Base-by-base conservation (phyloP, 2,888 invertebrate genomes). In the Andrena minutula region DNA sequence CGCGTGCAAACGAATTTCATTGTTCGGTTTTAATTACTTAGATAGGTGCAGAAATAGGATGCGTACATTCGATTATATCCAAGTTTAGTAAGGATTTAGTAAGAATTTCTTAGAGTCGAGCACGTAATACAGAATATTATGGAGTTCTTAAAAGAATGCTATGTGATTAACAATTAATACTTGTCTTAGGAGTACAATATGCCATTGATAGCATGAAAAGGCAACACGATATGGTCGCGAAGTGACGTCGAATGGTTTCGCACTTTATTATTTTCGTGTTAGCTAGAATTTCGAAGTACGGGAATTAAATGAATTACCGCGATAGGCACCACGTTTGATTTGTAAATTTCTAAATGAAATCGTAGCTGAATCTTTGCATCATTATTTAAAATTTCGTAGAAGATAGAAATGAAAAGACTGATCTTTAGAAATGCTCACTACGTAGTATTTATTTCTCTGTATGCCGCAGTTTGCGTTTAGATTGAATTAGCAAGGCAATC, bases 381-480 rank as follows among this genome's bases (percentile, higher is more conserved):
- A 76, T 72, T 84, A 81, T 63, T 81, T 84, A 80, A 86, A 80
- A 79, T 82, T 85, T 64, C 68, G 51, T 88, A 88, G 83, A 78
- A 51, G 75, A 71, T 88, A 88, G 81, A 66, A 76, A 64, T 70
- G 70, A 86, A 82, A 88, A 88, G 87, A 88, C 87, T 88, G 87
- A 88, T 79, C 47, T 73, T 73, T 83, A 86, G 75, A 75, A 83
- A 53, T 81, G 80, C 84, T 81, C 79, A 82, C 70, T 78, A 78
- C 49, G 53, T 80, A 79, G 70, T 83, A 85, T 85, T 86, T 82
- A 71, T 78, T 73, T 76, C 16, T 69, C 28, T 66, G 35, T 71
- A 64, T 32, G 47, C 69, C 71, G 66, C 6, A 41, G 26, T 53
- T 53, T 75, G 30, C 49, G 65, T 79, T 82, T 60, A 71, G 64